These are phyloP conservation scores for Araneus ventricosus DNA, from an alignment of 1,140 invertebrate genomes.

Conservation along the genomic window DNA sequence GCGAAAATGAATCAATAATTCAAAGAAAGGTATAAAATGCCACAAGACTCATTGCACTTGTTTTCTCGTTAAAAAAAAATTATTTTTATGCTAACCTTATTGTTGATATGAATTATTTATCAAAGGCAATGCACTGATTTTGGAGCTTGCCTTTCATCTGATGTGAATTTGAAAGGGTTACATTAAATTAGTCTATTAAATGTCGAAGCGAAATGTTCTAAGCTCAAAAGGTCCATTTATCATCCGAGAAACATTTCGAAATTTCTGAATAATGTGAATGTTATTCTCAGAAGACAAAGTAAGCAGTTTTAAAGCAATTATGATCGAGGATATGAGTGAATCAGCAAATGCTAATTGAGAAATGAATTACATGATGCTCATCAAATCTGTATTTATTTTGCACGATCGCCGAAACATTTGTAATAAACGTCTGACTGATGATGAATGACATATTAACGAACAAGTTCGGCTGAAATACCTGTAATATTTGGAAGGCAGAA, in stretches of 20 bases:
- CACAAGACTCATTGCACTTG: not conserved
- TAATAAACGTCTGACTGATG: conserved; percentile 49
- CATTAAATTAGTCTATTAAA: conserved; percentile 38
- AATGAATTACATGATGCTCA: conserved; percentile 47
- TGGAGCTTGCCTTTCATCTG: not conserved
- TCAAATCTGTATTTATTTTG: conserved; percentile 52
- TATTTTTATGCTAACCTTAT: not conserved
- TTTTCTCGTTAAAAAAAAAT: not conserved
- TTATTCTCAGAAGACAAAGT: conserved; percentile 50
- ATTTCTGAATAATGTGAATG: conserved; percentile 45
- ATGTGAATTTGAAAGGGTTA: not conserved
- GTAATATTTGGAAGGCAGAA: conserved; percentile 46
- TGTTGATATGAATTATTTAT: not conserved
- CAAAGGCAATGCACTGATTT: not conserved
- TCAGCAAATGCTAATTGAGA: conserved; percentile 68
- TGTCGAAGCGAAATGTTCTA: not conserved
- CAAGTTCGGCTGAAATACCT: conserved; percentile 40
- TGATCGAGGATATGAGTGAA: conserved; percentile 33
- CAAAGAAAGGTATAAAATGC: no score
- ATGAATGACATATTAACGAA: conserved; percentile 54
- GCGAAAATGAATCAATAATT: no score
- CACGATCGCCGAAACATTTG: conserved; percentile 15
- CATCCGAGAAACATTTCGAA: conserved; percentile 16
- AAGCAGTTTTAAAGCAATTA: conserved; percentile 68
- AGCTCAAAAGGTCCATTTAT: conserved; percentile 43